phyloP scores from a whole-genome alignment of 2,888 invertebrate species.

The Rhynchonema sp. region DNA sequence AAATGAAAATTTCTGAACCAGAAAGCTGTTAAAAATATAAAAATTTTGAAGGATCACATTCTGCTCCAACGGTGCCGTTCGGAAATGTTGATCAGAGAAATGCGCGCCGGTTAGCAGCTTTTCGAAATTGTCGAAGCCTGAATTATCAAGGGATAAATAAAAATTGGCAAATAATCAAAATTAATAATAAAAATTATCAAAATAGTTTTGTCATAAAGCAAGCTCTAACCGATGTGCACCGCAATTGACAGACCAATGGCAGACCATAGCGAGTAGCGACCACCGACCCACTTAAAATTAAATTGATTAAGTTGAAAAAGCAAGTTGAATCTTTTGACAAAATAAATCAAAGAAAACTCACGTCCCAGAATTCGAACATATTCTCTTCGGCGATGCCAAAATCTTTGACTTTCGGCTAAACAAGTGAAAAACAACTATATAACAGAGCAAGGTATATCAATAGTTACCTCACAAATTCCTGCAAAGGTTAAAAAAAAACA shows the following conservation, averaged over 20 bases:
- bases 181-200: not conserved
- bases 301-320: no score
- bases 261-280: slow-evolving; percentile 90
- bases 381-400: slow-evolving; percentile 92
- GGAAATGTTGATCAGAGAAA: slow-evolving; percentile 82
- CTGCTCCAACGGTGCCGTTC: slow-evolving; percentile 58
- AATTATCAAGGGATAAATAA: not conserved
- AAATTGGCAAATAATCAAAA: not conserved
- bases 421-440: no score
- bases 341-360: no score
- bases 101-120: slow-evolving; percentile 71
- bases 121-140: slow-evolving; percentile 67
- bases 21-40: no score
- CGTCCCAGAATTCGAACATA: slow-evolving; percentile 99
- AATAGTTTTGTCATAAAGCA: not conserved
- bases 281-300: slow-evolving; percentile 99
- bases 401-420: slow-evolving; percentile 57
- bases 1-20: no score
- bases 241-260: slow-evolving; percentile 94
- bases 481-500: no score
- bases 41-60: slow-evolving; percentile 47
- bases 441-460: no score
- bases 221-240: slow-evolving; percentile 53
- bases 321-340: no score
- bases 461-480: no score